Evolutionary conservation across 2,888 invertebrate genomes (phyloP).

Genomic region (Zhuqinia jingwanae): DNA sequence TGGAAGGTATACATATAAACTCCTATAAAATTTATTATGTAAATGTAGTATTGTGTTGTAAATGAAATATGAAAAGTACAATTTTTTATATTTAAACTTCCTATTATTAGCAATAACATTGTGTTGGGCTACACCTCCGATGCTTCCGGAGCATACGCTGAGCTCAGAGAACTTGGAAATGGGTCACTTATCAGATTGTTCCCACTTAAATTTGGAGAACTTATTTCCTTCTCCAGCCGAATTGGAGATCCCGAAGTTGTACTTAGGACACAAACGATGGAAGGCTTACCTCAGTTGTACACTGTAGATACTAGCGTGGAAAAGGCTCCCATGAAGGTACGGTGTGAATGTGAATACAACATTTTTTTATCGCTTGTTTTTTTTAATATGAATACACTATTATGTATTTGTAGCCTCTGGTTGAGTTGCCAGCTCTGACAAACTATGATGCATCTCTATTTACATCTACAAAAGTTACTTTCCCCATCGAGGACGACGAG

Average conservation of each 20-base stretch:
- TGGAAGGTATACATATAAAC: slow-evolving; percentile 82
- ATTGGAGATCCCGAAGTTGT: slow-evolving; percentile 94
- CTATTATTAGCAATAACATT: slow-evolving; percentile 71
- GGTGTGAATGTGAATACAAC: too few relatives aligned
- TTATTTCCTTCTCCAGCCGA: slow-evolving; percentile 93
- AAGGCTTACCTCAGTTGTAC: slow-evolving; percentile 67
- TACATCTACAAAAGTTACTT: slow-evolving; percentile 65
- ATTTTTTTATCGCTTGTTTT: neutral
- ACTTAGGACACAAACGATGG: slow-evolving; percentile 82
- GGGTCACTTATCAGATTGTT: slow-evolving; percentile 89
- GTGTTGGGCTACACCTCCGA: slow-evolving; percentile 82
- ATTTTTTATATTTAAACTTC: neutral
- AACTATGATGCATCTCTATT: slow-evolving; percentile 55
- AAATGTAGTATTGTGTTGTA: too few relatives aligned
- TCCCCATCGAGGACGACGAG: slow-evolving; percentile 50
- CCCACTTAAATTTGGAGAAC: slow-evolving; percentile 92
- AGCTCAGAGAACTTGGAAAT: slow-evolving; percentile 88
- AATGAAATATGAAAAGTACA: neutral
- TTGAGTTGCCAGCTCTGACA: slow-evolving; percentile 48
- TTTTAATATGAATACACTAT: too few relatives aligned
- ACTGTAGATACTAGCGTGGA: slow-evolving; percentile 57
- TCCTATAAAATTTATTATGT: too few relatives aligned
- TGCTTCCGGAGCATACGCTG: slow-evolving; percentile 92
- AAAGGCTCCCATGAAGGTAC: slow-evolving; percentile 64
- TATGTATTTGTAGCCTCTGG: slow-evolving; percentile 53